Evolutionary conservation across 2,113 vertebrate genomes (phyloP).

Genomic region (Gopherus evgoodei): DNA sequence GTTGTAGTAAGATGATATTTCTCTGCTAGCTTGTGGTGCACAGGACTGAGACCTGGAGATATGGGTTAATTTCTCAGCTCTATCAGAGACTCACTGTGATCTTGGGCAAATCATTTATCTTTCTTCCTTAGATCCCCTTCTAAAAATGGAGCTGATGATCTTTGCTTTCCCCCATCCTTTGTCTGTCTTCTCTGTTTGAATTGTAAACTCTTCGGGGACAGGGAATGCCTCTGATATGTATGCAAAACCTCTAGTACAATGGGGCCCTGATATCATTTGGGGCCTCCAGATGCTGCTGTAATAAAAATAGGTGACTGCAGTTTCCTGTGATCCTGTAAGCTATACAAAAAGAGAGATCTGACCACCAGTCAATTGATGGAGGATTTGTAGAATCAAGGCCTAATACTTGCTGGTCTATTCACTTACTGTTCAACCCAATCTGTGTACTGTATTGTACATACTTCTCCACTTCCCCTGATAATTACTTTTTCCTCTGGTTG

Average conservation of each 20-base stretch:
- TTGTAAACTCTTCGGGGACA: constrained; percentile 31
- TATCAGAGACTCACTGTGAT: background rate
- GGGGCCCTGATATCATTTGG: constrained; percentile 18
- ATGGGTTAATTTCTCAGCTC: background rate
- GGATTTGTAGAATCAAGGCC: background rate
- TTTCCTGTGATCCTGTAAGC: background rate
- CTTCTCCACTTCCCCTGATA: background rate
- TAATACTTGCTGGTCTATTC: background rate
- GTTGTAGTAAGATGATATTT: background rate
- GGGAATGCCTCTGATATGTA: background rate
- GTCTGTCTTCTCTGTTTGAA: constrained; percentile 16
- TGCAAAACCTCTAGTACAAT: background rate
- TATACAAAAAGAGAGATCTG: background rate
- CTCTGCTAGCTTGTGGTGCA: background rate
- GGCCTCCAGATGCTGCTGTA: background rate
- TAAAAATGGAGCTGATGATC: constrained; percentile 16
- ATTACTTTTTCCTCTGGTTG: too few species aligned
- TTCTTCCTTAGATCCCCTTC: background rate
- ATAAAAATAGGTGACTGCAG: background rate
- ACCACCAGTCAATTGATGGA: background rate
- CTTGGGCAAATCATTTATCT: background rate
- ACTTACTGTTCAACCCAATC: background rate
- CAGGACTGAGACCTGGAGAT: background rate
- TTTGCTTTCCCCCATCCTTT: constrained; percentile 23
- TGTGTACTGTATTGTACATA: background rate